These are phyloP conservation scores for Petrosia ficiformis DNA, from an alignment of 37 sponge, comb jelly and placozoan species.

Conservation along the genomic window DNA sequence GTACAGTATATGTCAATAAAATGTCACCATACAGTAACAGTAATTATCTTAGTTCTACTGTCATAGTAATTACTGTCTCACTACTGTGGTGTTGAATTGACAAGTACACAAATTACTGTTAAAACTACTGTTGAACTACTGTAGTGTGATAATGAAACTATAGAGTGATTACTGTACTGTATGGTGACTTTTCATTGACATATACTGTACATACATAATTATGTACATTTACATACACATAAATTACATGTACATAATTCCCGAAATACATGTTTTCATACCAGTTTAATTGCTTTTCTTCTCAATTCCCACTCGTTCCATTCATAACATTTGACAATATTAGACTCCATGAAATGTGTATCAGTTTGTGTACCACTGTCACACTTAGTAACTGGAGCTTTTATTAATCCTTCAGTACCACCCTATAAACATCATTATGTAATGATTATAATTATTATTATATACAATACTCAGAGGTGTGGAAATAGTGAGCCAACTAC, in stretches of 20 bases:
- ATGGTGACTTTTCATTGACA: too few species aligned
- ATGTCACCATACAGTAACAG: too few species aligned
- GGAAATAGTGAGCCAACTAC: too few species aligned
- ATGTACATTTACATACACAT: neutral
- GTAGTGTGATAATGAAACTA: too few species aligned
- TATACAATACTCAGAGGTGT: too few species aligned
- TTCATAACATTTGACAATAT: slow-evolving; percentile 91
- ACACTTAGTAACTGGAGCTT: slow-evolving; percentile 84
- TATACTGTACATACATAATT: neutral
- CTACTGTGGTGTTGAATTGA: too few species aligned
- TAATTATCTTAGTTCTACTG: too few species aligned
- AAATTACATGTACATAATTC: neutral
- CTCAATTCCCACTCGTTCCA: slow-evolving; percentile 99
- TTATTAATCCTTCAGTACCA: slow-evolving; percentile 56
- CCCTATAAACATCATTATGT: slow-evolving; percentile 37
- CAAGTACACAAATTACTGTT: too few species aligned
- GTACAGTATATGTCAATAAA: too few species aligned
- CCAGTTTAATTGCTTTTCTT: slow-evolving; percentile 91
- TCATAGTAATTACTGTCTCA: too few species aligned
- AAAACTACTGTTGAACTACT: too few species aligned
- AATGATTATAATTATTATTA: neutral
- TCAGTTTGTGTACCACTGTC: slow-evolving; percentile 98
- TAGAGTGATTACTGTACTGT: too few species aligned
- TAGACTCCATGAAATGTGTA: slow-evolving; percentile 88
- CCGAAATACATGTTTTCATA: slow-evolving; percentile 16